phyloP scores from a whole-genome alignment of 2,888 invertebrate genomes.

The Gymnosoma rotundatum region DNA sequence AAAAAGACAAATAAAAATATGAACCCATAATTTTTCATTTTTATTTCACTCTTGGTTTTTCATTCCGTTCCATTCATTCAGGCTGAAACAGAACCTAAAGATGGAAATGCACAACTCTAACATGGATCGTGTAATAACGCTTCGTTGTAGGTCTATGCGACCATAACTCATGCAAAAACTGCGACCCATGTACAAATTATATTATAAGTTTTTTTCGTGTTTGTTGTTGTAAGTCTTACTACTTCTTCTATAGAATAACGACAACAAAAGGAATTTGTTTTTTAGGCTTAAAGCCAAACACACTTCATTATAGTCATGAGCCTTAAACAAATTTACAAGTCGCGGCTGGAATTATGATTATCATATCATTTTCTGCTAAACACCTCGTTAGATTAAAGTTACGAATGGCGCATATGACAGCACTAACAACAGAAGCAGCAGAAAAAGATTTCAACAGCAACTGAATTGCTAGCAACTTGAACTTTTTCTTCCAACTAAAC shows the following conservation, averaged over 20 bases:
- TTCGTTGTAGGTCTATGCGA: conserved; percentile 71
- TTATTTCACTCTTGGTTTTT: conserved; percentile 44
- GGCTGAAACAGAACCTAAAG: conserved; percentile 31
- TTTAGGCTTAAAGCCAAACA: conserved; percentile 61
- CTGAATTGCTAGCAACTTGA: conserved; percentile 3
- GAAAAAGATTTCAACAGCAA: conserved; percentile 40
- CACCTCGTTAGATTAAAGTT: conserved; percentile 76
- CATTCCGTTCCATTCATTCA: conserved; percentile 42
- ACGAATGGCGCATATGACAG: conserved; percentile 69
- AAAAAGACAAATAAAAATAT: conserved; percentile 57
- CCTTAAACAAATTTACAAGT: conserved; percentile 75
- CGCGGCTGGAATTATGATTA: conserved; percentile 77
- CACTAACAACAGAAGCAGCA: conserved; percentile 23
- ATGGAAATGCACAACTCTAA: conserved; percentile 54
- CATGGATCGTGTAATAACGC: conserved; percentile 72
- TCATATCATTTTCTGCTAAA: conserved; percentile 77
- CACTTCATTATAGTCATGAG: conserved; percentile 72
- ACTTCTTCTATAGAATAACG: conserved; percentile 55
- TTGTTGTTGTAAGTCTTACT: conserved; percentile 15
- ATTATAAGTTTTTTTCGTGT: conserved; percentile 46
- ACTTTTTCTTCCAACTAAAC: not conserved
- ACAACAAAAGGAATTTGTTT: conserved; percentile 66
- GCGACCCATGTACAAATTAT: conserved; percentile 61
- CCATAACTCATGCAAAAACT: conserved; percentile 54
- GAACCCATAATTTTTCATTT: conserved; percentile 69